Percentiles rank a stretch among this genome's conserved stretches.
Evolutionary conservation across 1,140 invertebrate species (phyloP).

Genomic region (Bicyclus anynana): DNA sequence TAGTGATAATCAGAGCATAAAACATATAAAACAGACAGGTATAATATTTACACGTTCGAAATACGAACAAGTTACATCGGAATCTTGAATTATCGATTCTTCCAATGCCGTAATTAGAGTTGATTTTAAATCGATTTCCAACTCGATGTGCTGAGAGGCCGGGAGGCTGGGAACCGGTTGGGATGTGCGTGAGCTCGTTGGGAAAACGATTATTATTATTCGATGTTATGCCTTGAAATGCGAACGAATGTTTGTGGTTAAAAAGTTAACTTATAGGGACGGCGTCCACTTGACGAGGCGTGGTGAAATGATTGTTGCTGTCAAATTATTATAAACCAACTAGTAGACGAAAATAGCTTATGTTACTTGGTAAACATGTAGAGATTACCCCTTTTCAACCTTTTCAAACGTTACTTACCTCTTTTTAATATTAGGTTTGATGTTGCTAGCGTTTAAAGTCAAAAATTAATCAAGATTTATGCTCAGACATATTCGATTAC

Average conservation of each 20-base stretch:
- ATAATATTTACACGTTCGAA: constrained; percentile 23
- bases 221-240: constrained; percentile 7
- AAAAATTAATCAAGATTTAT: too few relatives aligned
- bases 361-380: too few relatives aligned
- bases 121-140: constrained; percentile 25
- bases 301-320: too few relatives aligned
- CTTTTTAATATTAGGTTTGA: too few relatives aligned
- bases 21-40: constrained; percentile 23
- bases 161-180: constrained; percentile 39
- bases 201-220: constrained; percentile 53
- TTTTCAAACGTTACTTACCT: too few relatives aligned
- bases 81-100: constrained; percentile 17
- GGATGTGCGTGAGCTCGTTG: constrained; percentile 47
- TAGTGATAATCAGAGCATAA: too few relatives aligned
- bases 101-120: constrained; percentile 25
- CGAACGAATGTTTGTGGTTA: background rate
- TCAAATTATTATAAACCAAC: too few relatives aligned
- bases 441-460: too few relatives aligned
- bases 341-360: too few relatives aligned
- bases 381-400: too few relatives aligned
- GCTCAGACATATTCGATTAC: too few relatives aligned
- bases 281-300: too few relatives aligned
- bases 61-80: background rate
- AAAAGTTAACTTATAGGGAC: background rate
- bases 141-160: constrained; percentile 19